These are phyloP conservation scores for Phymorhynchus buccinoides DNA, from an alignment of 1,140 invertebrate species.

Conservation along the genomic window DNA sequence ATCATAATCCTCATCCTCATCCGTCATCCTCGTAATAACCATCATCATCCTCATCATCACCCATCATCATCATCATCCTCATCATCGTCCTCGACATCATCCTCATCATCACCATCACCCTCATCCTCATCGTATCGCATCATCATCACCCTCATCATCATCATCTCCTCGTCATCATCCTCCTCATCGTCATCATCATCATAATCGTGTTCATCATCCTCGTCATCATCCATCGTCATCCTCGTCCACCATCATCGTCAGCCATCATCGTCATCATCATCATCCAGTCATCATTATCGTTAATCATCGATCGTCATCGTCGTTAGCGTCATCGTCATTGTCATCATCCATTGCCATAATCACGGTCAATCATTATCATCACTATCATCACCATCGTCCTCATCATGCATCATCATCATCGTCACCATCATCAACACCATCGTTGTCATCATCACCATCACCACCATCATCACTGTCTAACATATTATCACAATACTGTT, in stretches of 20 bases:
- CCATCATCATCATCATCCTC: no score
- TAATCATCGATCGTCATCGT: not conserved
- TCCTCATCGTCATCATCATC: slow-evolving; percentile 31
- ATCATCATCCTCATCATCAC: no score
- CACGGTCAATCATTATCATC: slow-evolving; percentile 25
- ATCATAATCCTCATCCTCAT: no score
- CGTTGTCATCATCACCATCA: no score
- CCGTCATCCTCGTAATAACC: no score
- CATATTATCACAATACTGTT: not conserved
- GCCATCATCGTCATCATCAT: slow-evolving; percentile 27
- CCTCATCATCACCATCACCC: not conserved
- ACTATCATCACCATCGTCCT: slow-evolving; percentile 30
- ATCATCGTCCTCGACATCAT: not conserved
- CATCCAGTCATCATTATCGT: not conserved
- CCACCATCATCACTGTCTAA: no score
- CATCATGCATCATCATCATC: no score
- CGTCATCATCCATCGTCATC: slow-evolving; percentile 26
- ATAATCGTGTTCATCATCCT: slow-evolving; percentile 23
- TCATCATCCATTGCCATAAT: slow-evolving; percentile 27
- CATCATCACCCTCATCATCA: slow-evolving; percentile 25
- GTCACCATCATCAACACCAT: no score
- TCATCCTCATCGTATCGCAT: no score
- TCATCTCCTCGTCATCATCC: slow-evolving; percentile 17
- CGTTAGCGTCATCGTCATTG: slow-evolving; percentile 19
- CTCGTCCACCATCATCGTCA: slow-evolving; percentile 13